Evolutionary conservation across 2,888 invertebrate genomes (phyloP).

Genomic region (Tricholauxania praeusta): DNA sequence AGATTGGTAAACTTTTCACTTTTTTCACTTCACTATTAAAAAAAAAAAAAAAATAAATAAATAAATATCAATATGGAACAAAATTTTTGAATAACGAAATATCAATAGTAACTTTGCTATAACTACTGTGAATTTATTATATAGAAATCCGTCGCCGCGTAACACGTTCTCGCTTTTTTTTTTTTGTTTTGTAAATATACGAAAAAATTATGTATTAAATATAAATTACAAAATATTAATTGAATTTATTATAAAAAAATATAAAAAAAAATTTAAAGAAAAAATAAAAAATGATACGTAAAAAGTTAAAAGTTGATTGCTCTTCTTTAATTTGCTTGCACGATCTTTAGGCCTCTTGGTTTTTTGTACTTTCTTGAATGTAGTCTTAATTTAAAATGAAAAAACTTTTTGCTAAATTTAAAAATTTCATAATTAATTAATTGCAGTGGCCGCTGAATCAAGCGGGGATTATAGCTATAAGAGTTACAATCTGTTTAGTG

Average conservation of each 20-base stretch:
- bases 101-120: constrained; percentile 13
- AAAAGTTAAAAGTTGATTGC: not conserved
- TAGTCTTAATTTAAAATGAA: constrained; percentile 17
- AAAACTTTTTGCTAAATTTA: constrained; percentile 24
- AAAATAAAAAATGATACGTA: constrained; percentile 25
- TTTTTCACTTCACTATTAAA: constrained; percentile 34
- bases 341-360: constrained; percentile 12
- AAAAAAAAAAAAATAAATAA: constrained; percentile 40
- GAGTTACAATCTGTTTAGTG: constrained; percentile 81
- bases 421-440: constrained; percentile 64
- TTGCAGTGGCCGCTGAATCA: constrained; percentile 87
- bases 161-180: constrained; percentile 59
- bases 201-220: constrained; percentile 36
- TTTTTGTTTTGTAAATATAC: constrained; percentile 41
- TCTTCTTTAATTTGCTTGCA: not conserved
- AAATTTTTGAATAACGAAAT: constrained; percentile 54
- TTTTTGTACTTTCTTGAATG: constrained; percentile 35
- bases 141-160: constrained; percentile 65
- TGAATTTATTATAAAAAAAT: constrained; percentile 66
- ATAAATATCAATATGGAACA: constrained; percentile 57
- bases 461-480: constrained; percentile 84
- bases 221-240: constrained; percentile 60
- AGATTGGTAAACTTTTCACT: constrained; percentile 78
- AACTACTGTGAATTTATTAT: constrained; percentile 50
- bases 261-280: constrained; percentile 16